Conservation (phyloP, 2,888 invertebrate species). For the Trissolcus brochymenae region DNA sequence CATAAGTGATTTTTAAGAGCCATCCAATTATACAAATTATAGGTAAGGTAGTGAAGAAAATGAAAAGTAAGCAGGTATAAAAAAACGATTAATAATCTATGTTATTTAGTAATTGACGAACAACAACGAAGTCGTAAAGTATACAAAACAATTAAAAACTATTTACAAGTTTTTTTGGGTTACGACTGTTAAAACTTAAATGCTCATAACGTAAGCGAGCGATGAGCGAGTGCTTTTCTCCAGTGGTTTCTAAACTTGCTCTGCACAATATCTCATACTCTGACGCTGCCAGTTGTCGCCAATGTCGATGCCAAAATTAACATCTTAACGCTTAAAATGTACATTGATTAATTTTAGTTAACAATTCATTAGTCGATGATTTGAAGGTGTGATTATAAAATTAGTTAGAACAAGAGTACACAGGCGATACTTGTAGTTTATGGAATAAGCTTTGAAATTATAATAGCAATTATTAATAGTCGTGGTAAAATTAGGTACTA, state of each 20-base stretch:
- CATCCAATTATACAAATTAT: neutral
- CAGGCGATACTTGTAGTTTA: slow-evolving; percentile 13
- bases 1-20: neutral
- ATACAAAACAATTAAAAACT: slow-evolving; percentile 47
- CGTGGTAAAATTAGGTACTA: slow-evolving; percentile 19
- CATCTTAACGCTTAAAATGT: slow-evolving; percentile 10
- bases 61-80: slow-evolving; percentile 34
- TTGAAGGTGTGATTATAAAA: slow-evolving; percentile 19
- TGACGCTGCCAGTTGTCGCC: slow-evolving; percentile 10
- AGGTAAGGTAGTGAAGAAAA: slow-evolving; percentile 19
- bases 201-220: slow-evolving; percentile 6
- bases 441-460: slow-evolving; percentile 26
- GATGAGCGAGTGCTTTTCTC: slow-evolving; percentile 28
- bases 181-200: slow-evolving; percentile 37
- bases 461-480: slow-evolving; percentile 19
- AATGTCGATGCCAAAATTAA: slow-evolving; percentile 23
- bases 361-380: slow-evolving; percentile 22
- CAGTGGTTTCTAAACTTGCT: slow-evolving; percentile 49
- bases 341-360: slow-evolving; percentile 13
- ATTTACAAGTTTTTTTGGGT: slow-evolving; percentile 49
- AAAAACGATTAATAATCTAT: slow-evolving; percentile 52
- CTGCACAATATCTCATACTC: neutral
- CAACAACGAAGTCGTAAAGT: slow-evolving; percentile 51
- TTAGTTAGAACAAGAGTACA: slow-evolving; percentile 26
- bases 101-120: slow-evolving; percentile 55